Conservation (phyloP, 2,797 vertebrate species). For the Microctenopoma lineatum region DNA sequence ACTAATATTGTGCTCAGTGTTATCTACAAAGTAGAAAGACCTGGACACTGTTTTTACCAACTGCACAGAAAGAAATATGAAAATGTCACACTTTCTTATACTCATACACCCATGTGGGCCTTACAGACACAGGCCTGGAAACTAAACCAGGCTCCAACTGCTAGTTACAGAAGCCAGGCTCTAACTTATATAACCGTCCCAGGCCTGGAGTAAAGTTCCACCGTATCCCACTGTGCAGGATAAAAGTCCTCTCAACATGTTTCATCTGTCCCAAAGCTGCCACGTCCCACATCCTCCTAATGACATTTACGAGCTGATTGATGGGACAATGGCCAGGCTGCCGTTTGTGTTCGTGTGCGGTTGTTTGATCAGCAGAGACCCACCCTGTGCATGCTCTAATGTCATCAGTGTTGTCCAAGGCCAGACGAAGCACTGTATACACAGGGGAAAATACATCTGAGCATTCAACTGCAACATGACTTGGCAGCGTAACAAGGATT, state of each 20-base stretch:
- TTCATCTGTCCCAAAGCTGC: constrained; percentile 47
- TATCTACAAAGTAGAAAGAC: not conserved
- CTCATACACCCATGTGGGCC: not conserved
- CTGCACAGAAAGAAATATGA: not conserved
- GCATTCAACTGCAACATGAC: constrained; percentile 15
- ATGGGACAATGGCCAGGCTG: constrained; percentile 68
- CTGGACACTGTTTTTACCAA: too few relatives aligned
- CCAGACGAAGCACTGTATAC: constrained; percentile 20
- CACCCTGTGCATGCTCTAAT: constrained; percentile 19
- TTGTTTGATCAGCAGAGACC: constrained; percentile 41
- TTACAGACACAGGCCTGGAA: constrained; percentile 43
- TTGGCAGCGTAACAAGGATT: constrained; percentile 40
- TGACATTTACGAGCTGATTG: constrained; percentile 77
- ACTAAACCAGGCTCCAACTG: constrained; percentile 33
- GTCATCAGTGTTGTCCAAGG: constrained; percentile 23
- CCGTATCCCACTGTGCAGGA: constrained; percentile 49
- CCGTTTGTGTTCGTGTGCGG: constrained; percentile 7
- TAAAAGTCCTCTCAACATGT: constrained; percentile 59
- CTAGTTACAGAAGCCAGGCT: constrained; percentile 68
- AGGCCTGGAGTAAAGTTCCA: constrained; percentile 22
- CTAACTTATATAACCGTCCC: constrained; percentile 34
- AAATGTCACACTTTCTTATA: not conserved
- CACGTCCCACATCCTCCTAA: constrained; percentile 49
- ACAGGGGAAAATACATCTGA: constrained; percentile 2
- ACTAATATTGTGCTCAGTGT: too few relatives aligned